Evolutionary conservation across 2,113 vertebrate genomes (phyloP), one percentile per base, ranked within the genome.

Genomic region (Clarias batrachus): DNA sequence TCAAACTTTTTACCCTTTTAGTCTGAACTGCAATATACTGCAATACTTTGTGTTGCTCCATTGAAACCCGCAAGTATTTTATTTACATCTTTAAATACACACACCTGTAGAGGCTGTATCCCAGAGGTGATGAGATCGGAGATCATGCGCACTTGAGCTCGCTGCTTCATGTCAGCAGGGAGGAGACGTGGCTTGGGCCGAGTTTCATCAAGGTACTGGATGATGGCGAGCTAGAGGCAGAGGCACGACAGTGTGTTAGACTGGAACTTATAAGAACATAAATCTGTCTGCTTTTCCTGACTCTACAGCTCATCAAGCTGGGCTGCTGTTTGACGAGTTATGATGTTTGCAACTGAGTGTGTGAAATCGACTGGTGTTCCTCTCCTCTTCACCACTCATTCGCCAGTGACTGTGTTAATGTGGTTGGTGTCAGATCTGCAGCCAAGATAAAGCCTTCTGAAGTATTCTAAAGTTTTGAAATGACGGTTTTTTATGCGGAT

Each of bases 201-300:
- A 19, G 96, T 99, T 89, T 99, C 98, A 73, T 99, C 97, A 4
- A 99, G 92, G 91, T 99, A 99, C 91, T 99, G 96, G 82, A 99
- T 96, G 90, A 99, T 97, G 71, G 98, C 96, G 91, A 99, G 92
- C 98, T 99, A 92, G 71, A 87, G 0, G 81, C 10, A 88, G 79
- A 41, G 8, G 59, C 41, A 62, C 5, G 54, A 27, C 33, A 9
- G 73, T 21, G 3, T 11, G 13, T 73, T 59, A 30, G n/a, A 7
- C 17, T 56, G n/a, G 14, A 30, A 78, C 16, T 30, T 33, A 79
- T 8, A 79, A 23, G 10, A 60, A 6, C 27, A 78, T 78, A 17
- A 80, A 80, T 37, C 8, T 62, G 19, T 60, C 30, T 25, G n/a
- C 27, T 60, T 37, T 30, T 23, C 1, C 37, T 19, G 60, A 57